Evolutionary conservation across 1,140 invertebrate genomes (phyloP).

Genomic region (Diabrotica virgifera): DNA sequence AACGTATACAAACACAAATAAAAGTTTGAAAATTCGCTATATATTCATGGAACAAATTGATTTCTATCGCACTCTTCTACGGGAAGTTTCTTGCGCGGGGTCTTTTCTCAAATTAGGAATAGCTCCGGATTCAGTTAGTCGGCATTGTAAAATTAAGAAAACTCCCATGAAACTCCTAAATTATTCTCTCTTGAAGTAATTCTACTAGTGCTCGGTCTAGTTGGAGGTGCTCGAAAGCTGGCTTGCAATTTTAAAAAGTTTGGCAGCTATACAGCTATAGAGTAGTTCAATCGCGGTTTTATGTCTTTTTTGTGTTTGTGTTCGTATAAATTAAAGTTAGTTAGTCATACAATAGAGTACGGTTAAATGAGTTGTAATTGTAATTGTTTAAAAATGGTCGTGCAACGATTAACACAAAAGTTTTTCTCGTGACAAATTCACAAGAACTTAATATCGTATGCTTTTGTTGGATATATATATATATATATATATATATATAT

Average conservation of each 20-base stretch:
- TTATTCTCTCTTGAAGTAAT: slow-evolving; percentile 3
- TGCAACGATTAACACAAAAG: too few relatives aligned
- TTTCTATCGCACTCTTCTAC: not conserved
- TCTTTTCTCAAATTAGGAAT: not conserved
- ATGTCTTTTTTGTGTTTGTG: not conserved
- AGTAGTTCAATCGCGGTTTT: not conserved
- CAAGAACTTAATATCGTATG: too few relatives aligned
- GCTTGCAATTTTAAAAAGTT: slow-evolving; percentile 1
- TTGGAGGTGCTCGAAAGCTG: not conserved
- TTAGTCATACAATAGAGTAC: too few relatives aligned
- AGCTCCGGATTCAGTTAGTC: slow-evolving; percentile 1
- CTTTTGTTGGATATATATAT: too few relatives aligned
- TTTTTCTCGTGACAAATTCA: too few relatives aligned
- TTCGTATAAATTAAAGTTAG: too few relatives aligned
- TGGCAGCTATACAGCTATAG: not conserved
- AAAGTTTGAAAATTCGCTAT: not conserved
- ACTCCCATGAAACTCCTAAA: slow-evolving; percentile 2
- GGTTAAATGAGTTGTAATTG: too few relatives aligned
- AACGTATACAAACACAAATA: not conserved
- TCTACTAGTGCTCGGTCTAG: not conserved
- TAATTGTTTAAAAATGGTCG: too few relatives aligned
- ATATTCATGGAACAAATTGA: not conserved
- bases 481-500: too few relatives aligned
- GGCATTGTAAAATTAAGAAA: slow-evolving; percentile 3
- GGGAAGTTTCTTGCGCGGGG: not conserved